Percentiles rank a stretch among this genome's conserved stretches.
These are phyloP conservation scores for Poecilia velifera DNA, from an alignment of 2,797 vertebrate species.

Conservation along the genomic window DNA sequence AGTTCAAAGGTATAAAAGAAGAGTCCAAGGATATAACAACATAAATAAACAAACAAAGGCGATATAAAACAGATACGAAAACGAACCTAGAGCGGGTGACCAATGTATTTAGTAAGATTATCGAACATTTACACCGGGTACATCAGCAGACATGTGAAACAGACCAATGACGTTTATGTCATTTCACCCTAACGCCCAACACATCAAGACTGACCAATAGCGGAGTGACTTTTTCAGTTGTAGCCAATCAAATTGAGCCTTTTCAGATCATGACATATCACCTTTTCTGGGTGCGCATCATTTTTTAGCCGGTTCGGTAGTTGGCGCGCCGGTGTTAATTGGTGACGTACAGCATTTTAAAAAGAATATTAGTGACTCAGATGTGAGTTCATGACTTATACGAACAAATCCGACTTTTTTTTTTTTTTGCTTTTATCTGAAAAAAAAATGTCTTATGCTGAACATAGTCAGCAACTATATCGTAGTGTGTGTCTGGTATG, in stretches of 20 bases:
- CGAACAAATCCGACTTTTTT: background rate
- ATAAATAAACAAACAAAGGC: no score
- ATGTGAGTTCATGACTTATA: background rate
- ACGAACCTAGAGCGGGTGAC: background rate
- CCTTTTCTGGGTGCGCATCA: background rate
- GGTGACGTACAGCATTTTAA: background rate
- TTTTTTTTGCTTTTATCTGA: background rate
- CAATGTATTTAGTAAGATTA: slow-evolving; percentile 6
- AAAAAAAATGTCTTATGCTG: background rate
- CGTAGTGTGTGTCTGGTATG: background rate
- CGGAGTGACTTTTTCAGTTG: rapidly evolving
- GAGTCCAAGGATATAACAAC: background rate
- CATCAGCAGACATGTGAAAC: slow-evolving; percentile 55
- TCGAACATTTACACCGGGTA: slow-evolving; percentile 17
- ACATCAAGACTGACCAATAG: slow-evolving; percentile 48
- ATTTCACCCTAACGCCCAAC: background rate
- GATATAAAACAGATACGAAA: background rate
- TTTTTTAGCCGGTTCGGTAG: background rate
- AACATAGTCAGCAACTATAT: background rate
- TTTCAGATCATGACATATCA: slow-evolving; percentile 41
- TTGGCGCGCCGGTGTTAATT: background rate
- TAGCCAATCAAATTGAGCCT: slow-evolving; percentile 53
- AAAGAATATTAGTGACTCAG: background rate
- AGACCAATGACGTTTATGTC: slow-evolving; percentile 44
- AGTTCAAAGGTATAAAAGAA: background rate